Evolutionary conservation across 2,797 vertebrate genomes (phyloP), one percentile per base, ranked within the genome.

Genomic region (Spondyliosoma cantharus): DNA sequence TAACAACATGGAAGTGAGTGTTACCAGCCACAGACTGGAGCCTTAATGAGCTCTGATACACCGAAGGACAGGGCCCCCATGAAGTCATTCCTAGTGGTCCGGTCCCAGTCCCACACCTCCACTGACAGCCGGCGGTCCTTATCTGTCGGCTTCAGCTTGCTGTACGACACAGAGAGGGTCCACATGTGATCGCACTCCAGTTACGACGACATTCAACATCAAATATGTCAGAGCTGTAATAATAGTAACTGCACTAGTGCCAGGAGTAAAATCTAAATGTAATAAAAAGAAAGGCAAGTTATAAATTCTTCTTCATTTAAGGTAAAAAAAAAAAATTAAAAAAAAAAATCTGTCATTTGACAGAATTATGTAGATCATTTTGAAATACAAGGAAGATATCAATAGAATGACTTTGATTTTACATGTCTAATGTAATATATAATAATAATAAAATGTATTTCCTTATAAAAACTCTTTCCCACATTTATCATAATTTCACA

Each of bases 31-130:
- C 93, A 95, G 65, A 95, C 96, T 0, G 97, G 94, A 87, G 97
- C 93, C 89, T 99, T 99, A 85, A 98, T 97, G n/a, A 99, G 97
- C 93, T 99, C 98, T 0, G 98, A 99, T 46, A 99, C 97, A 0
- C 98, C 98, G 25, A 99, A 99, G 7, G 98, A 99, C 45, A 99
- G 96, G 4, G 97, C 95, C 4, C 98, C 98, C 98, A 99, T 99
- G 93, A 99, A 99, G 93, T 99, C 98, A 3, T 99, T 99, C 89
- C 98, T 94, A 25, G 98, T 98, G 69, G 98, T 99, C 58, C 97
- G 95, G 87, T 99, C 98, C 98, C 98, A 99, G 93, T 99, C 98
- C 98, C 98, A 99, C 68, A 99, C 96, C 90, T 98, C 98, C n/a
- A 99, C 93, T 0, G 97, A 98, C 24, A 99, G 95, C 71, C 98